Base-by-base conservation (phyloP, 2,797 vertebrate species). In the Labroides dimidiatus region DNA sequence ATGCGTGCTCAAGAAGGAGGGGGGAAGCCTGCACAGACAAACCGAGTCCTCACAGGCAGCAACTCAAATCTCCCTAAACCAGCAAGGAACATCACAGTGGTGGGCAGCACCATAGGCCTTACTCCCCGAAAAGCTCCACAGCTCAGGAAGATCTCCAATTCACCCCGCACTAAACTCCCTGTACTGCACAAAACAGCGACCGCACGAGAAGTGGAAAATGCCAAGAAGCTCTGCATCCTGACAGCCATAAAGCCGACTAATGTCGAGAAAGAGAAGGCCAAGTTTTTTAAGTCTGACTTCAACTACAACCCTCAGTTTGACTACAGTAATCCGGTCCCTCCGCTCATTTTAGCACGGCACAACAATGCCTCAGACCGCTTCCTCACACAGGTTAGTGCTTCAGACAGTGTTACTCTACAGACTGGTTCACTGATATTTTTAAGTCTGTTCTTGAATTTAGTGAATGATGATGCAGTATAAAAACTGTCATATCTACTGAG, bases 241-340 rank as follows among this genome's bases (percentile, higher is more conserved):
- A 87, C 96, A 1, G 97, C 97, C 6, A 95, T 99, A 87, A 99
- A 98, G 77, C 97, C 97, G 0, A 94, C 86, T 59, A 99, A 99
- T 0, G 93, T 98, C 55, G 95, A 97, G 79, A 95, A 87, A 42
- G 97, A 99, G 81, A 97, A 96, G 81, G 69, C 80, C 23, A 95
- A 90, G 44, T 99, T 99, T 86, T 98, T 98, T 83, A 88, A 89
- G 86, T 96, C 96, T 0, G 93, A 95, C 72, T 98, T 96, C 87
- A 92, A 73, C 14, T 97, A 96, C 86, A 94, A 97, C 61, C 97
- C 97, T 15, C 96, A 97, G 21, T 99, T 99, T 90, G 95, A 96
- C 37, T 99, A 99, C 71, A 94, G 92, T 59, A 95, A 93, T 72
- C 94, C 96, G 0, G 90, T 93, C 5, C 77, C 95, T 76, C 91